Percentiles rank a stretch among this genome's conserved stretches.
Conservation (phyloP, 2,113 vertebrate genomes). For the Ibidorhyncha struthersii region DNA sequence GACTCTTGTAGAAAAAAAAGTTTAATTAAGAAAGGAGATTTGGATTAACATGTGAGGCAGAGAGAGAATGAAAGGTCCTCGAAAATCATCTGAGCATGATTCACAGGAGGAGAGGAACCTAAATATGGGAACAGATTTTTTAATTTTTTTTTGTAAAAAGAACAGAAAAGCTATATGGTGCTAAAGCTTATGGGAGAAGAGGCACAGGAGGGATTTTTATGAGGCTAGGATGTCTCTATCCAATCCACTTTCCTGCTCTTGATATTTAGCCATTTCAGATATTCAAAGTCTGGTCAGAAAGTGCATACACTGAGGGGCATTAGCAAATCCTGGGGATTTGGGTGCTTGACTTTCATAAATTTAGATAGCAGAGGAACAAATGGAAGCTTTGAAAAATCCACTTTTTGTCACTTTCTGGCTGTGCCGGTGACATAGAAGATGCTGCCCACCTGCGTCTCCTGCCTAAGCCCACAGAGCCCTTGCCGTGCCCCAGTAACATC, state of each 20-base stretch:
- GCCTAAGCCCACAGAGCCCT: background rate
- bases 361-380: background rate
- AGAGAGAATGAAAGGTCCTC: conserved; percentile 33
- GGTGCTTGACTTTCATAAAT: background rate
- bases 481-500: background rate
- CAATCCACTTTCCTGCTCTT: background rate
- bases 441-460: background rate
- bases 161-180: background rate
- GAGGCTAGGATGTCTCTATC: background rate
- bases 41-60: conserved; percentile 43
- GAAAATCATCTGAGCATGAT: conserved; percentile 25
- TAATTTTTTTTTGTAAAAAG: background rate
- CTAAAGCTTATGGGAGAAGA: background rate
- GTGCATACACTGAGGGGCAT: background rate
- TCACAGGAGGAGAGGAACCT: conserved; percentile 41
- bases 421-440: background rate
- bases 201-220: background rate
- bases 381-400: background rate
- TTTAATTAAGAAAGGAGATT: conserved; percentile 65
- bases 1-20: conserved; percentile 3
- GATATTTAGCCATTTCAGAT: conserved; percentile 15
- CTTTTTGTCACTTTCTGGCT: background rate
- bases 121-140: conserved; percentile 34
- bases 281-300: background rate
- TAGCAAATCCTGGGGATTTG: background rate